Base-by-base conservation (phyloP, 37 sponge, comb jelly and placozoan genomes). In the Chondrilla cf. caribensis region DNA sequence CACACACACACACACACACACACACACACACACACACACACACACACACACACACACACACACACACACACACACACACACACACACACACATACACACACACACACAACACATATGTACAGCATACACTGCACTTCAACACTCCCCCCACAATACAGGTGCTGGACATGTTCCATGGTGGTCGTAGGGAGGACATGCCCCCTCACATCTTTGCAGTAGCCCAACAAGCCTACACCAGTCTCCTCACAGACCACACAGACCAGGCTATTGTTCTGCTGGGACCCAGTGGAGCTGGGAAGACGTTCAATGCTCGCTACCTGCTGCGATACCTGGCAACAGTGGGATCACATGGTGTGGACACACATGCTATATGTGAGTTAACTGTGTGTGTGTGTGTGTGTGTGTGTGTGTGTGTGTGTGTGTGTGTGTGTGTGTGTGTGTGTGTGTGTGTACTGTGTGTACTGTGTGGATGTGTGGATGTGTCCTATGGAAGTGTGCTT, bases 261-360 rank as follows among this genome's bases (percentile, higher is more conserved):
- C 99, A 98, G 88, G 89, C 97, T 29, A 75, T 98, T 28, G 84
- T 98, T 60, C 80, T 95, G 72, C 90, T 92, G 90, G 99, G 99
- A 0, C 85, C 91, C 29, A 86, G 87, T 15, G 99, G 99, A 7
- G 89, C 97, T 0, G 99, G 99, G 3, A 98, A 98, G 88, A 91
- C 97, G 19, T 92, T 90, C 78, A 91, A 89, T 38, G 88, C 95
- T 9, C 86, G 97, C 9, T 89, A 89, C 83, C 68, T 97, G 37
- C 87, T 92, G 67, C 55, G 86, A 25, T 97, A 97, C 80, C 89
- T 97, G 60, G 81, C 93, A 70, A 89, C 93, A 3, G 75, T 90
- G 15, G 92, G 95, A 38, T 41, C 79, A 25, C n/a, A n/a, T 14
- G 43, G 40, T 1, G 44, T 42, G 25, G 38, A 84, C 17, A 65